Evolutionary conservation across 2,888 invertebrate genomes (phyloP).

Genomic region (Liodrosophila aerea): DNA sequence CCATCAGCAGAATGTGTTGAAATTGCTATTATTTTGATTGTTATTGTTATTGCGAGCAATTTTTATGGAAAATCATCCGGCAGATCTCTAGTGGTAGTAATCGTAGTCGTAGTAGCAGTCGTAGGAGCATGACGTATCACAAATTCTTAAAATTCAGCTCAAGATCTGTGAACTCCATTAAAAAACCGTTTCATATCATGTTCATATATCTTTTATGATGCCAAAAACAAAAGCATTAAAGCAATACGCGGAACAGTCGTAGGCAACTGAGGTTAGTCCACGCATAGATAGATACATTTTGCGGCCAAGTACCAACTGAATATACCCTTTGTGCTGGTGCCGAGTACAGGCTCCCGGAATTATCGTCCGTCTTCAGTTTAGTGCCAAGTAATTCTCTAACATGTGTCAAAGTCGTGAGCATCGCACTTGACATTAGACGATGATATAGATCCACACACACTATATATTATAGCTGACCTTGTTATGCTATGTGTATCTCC

Average conservation of each 20-base stretch:
- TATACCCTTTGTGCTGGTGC: conserved; percentile 15
- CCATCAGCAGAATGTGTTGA: conserved; percentile 72
- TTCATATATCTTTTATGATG: conserved; percentile 14
- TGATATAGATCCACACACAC: conserved; percentile 7
- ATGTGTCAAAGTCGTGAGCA: conserved; percentile 58
- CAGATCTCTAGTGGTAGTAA: conserved; percentile 31
- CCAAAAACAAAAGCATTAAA: conserved; percentile 5
- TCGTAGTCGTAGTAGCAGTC: conserved; percentile 30
- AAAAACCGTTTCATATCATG: conserved; percentile 51
- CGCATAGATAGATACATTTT: too few relatives aligned
- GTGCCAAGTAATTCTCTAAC: conserved; percentile 41
- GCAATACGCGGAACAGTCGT: too few relatives aligned
- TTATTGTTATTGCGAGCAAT: conserved; percentile 37
- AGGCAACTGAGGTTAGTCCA: too few relatives aligned
- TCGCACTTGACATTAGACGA: conserved; percentile 59
- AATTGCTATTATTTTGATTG: conserved; percentile 62
- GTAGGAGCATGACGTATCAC: conserved; percentile 59
- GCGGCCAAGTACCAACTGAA: too few relatives aligned
- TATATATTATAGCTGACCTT: conserved; percentile 44
- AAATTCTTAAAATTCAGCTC: conserved; percentile 42
- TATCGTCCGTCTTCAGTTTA: conserved; percentile 37
- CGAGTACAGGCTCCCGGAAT: neutral
- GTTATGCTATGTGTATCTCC: conserved; percentile 31
- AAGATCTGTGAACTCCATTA: conserved; percentile 64
- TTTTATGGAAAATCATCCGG: conserved; percentile 63